Conservation (phyloP, 1,140 invertebrate species). For the Ridgeia piscesae region DNA sequence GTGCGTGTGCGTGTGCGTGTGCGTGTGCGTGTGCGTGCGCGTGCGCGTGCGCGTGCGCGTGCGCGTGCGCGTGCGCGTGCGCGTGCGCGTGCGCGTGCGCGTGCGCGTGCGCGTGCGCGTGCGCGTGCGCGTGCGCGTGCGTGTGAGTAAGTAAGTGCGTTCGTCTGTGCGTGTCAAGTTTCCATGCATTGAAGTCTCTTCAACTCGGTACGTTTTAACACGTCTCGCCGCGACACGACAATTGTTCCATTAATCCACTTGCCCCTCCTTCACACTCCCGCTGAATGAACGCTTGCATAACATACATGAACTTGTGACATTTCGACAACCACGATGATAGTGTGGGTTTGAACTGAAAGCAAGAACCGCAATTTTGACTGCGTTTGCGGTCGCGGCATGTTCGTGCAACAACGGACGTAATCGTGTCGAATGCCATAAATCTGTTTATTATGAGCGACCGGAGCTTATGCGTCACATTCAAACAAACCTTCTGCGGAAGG, state of each 20-base stretch:
- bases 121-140: too few relatives aligned
- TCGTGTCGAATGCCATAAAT: background rate
- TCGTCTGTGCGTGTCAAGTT: background rate
- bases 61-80: too few relatives aligned
- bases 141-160: too few relatives aligned
- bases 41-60: too few relatives aligned
- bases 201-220: too few relatives aligned
- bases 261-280: too few relatives aligned
- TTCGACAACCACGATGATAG: background rate
- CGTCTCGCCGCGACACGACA: too few relatives aligned
- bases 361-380: background rate
- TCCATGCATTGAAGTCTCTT: background rate
- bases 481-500: background rate
- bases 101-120: too few relatives aligned
- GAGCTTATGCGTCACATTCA: background rate
- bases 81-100: too few relatives aligned
- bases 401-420: too few relatives aligned
- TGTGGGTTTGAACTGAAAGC: background rate
- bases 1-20: background rate
- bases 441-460: background rate
- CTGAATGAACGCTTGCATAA: background rate
- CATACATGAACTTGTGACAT: background rate
- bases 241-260: too few relatives aligned
- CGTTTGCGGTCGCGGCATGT: background rate
- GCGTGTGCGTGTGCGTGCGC: too few relatives aligned